phyloP scores from a whole-genome alignment of 2,797 vertebrate genomes.

The Molossus alvarezi region DNA sequence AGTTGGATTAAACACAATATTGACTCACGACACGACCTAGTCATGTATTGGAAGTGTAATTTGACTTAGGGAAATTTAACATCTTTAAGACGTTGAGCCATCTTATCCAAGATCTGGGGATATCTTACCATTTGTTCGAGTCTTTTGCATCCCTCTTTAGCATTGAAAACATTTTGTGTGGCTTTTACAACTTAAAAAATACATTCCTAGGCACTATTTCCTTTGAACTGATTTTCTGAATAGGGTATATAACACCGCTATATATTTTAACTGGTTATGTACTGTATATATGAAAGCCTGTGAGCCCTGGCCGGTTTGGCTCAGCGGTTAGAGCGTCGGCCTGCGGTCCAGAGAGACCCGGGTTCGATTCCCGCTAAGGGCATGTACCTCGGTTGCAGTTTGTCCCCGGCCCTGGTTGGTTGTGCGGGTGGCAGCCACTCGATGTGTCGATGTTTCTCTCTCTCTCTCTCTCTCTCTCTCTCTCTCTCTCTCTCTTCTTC shows the following conservation, averaged over 20 bases:
- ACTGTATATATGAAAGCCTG: no score
- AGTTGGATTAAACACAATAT: background rate
- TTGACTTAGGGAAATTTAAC: background rate
- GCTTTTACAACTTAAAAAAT: background rate
- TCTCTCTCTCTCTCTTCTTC: no score
- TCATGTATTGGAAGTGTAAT: background rate
- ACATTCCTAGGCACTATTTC: background rate
- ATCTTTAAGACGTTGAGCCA: background rate
- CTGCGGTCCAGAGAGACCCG: no score
- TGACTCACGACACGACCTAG: background rate
- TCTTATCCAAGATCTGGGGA: background rate
- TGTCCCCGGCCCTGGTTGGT: no score
- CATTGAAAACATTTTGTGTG: background rate
- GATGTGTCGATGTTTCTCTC: no score
- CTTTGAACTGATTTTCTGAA: background rate
- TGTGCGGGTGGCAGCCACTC: no score
- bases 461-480: no score
- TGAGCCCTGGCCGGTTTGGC: no score
- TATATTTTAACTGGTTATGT: background rate
- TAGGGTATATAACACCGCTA: background rate
- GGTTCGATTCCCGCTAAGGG: no score
- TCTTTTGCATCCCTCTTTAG: background rate
- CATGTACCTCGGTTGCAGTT: no score
- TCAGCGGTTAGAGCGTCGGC: no score
- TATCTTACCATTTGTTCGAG: background rate